phyloP scores from a whole-genome alignment of 2,888 invertebrate species.

The Chironomus riparius region DNA sequence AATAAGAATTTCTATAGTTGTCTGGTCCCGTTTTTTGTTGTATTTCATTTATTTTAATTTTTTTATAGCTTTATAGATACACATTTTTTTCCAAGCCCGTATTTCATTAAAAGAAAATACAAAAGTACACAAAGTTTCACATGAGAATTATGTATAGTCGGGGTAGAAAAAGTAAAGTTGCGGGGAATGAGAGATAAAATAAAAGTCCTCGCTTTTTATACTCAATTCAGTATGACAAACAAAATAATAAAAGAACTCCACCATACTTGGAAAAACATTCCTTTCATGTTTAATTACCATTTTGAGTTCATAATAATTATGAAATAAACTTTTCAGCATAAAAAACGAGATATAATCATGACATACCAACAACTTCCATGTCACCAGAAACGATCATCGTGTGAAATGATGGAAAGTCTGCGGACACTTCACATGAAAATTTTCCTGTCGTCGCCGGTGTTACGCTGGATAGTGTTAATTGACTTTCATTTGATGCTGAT shows the following conservation, averaged over 20 bases:
- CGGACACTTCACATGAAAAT: constrained; percentile 43
- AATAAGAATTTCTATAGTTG: background rate
- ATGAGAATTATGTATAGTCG: background rate
- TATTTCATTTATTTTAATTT: background rate
- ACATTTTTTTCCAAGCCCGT: constrained; percentile 13
- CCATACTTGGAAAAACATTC: background rate
- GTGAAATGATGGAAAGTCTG: constrained; percentile 43
- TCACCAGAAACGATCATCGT: constrained; percentile 42
- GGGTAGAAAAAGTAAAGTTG: no score
- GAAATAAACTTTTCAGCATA: background rate
- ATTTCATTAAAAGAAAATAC: constrained; percentile 9
- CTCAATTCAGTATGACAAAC: background rate
- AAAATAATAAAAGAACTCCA: background rate
- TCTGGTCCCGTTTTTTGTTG: background rate
- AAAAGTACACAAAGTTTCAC: constrained; percentile 15
- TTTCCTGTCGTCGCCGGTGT: constrained; percentile 39
- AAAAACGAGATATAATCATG: background rate
- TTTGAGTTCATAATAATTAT: no score
- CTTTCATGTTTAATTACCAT: background rate
- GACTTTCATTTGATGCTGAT: constrained; percentile 40
- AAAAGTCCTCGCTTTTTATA: background rate
- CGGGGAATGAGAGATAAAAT: background rate
- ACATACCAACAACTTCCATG: constrained; percentile 43
- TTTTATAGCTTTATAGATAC: background rate
- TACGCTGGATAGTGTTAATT: constrained; percentile 39